Percentiles rank a stretch among this genome's conserved stretches.
These are phyloP conservation scores for Colostygia pectinataria DNA, from an alignment of 2,888 invertebrate genomes.

Conservation along the genomic window DNA sequence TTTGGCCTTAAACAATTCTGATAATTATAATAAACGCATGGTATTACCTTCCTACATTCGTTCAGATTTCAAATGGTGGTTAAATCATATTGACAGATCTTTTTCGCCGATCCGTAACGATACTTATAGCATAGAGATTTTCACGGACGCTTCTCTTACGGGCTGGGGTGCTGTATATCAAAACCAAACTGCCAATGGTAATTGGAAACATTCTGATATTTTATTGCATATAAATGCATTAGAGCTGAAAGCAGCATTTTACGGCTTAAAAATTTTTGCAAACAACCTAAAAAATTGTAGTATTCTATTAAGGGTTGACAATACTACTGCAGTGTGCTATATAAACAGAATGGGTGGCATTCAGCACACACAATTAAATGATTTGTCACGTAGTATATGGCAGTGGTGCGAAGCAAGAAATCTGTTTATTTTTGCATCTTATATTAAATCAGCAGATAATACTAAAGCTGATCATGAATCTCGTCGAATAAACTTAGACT, in stretches of 20 bases:
- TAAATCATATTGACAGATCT: not conserved
- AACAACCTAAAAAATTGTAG: not conserved
- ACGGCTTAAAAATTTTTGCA: not conserved
- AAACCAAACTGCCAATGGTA: constrained; percentile 1
- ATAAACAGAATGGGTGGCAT: constrained; percentile 31
- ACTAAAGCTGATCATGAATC: constrained; percentile 25
- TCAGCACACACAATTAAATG: constrained; percentile 23
- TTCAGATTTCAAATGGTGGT: not conserved
- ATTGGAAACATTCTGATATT: constrained; percentile 8
- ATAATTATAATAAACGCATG: not conserved
- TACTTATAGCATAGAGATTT: not conserved
- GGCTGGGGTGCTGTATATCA: constrained; percentile 22
- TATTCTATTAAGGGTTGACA: constrained; percentile 27
- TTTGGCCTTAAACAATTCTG: not conserved
- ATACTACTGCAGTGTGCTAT: constrained; percentile 29
- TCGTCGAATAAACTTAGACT: constrained; percentile 12
- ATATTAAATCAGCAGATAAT: constrained; percentile 19
- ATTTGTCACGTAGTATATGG: constrained; percentile 21
- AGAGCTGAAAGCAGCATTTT: constrained; percentile 10
- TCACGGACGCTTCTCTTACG: constrained; percentile 1
- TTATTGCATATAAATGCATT: constrained; percentile 17
- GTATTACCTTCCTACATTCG: not conserved
- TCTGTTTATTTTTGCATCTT: constrained; percentile 19
- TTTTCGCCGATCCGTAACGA: not conserved
- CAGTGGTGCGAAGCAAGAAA: constrained; percentile 23